A percentile compares a stretch with the other conserved stretches of the same genome.
phyloP scores from a whole-genome alignment of 2,113 vertebrate genomes.

The Neofelis nebulosa region DNA sequence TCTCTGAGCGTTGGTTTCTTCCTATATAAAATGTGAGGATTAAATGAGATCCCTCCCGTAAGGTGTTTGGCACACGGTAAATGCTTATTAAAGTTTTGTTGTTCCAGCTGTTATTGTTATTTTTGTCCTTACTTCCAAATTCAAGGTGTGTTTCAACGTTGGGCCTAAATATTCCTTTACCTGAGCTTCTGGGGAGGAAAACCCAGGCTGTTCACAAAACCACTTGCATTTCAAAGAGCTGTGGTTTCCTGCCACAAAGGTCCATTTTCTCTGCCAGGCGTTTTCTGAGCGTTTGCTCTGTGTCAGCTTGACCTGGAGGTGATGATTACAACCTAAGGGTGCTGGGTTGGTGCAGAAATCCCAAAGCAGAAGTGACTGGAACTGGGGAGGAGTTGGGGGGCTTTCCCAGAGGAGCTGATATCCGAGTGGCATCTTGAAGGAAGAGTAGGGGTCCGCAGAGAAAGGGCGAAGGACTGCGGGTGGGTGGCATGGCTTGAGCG shows the following conservation, averaged over 20 bases:
- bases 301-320: not conserved
- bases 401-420: not conserved
- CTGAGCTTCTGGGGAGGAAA: not conserved
- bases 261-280: not conserved
- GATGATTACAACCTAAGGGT: not conserved
- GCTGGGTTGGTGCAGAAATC: not conserved
- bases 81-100: not conserved
- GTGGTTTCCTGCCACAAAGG: not conserved
- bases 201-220: not conserved
- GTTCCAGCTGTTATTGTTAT: not conserved
- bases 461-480: not conserved
- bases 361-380: not conserved
- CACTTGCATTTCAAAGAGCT: not conserved
- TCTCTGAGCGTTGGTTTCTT: not conserved
- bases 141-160: not conserved
- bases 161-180: not conserved
- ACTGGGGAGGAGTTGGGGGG: not conserved
- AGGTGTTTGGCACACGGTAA: not conserved
- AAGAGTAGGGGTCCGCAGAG: not conserved
- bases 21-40: not conserved
- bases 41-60: not conserved
- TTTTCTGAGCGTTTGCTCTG: not conserved
- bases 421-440: not conserved
- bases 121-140: conserved; percentile 19
- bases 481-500: not conserved